Evolutionary conservation across 1,140 invertebrate genomes (phyloP), one percentile per base, ranked within the genome.

Genomic region (Pinna nobilis): DNA sequence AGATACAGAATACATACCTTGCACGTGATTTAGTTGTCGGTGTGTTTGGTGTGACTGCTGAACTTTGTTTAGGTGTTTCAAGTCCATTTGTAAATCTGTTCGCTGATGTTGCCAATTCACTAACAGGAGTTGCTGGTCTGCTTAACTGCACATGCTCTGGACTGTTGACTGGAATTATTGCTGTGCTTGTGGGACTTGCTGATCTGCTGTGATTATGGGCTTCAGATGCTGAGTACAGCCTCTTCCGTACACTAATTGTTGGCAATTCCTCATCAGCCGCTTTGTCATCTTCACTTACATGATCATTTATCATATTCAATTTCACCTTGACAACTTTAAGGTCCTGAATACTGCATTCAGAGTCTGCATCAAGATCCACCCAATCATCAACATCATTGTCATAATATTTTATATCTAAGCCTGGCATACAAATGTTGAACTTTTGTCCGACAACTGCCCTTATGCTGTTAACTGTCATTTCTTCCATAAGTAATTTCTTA

Each of bases 321-420:
- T 50, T 25, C 20, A 44, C 18, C 18, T 44, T 44, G 28, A 51
- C 18, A 13, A 65, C 44, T 65, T 15, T 65, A 5, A 65, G 13
- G 32, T 64, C 47, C 9, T 50, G 30, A 15, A 65, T 49, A 50
- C n/a, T 49, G 25, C 13, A 11, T 18, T 65, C 63, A 6, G 39
- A 39, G n/a, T 44, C 15, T 6, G 28, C 20, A 18, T 65, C 63
- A 20, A 65, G 51, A 65, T 65, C 63, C 30, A 65, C 25, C 44
- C 47, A 65, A 1, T 51, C 63, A 28, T 23, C 13, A 65, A 65
- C 63, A n/a, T 65, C 63, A 13, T 50, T 50, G 13, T 65, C 44
- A 50, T 32, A 65, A n/a, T 65, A 65, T 35, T 65, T 39, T 3
- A 65, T 39, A 33, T 65, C 32, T 35, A 20, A 59, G 23, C 39